Evolutionary conservation across 2,113 vertebrate genomes (phyloP), one percentile per base, ranked within the genome.

Genomic region (Agapornis roseicollis): DNA sequence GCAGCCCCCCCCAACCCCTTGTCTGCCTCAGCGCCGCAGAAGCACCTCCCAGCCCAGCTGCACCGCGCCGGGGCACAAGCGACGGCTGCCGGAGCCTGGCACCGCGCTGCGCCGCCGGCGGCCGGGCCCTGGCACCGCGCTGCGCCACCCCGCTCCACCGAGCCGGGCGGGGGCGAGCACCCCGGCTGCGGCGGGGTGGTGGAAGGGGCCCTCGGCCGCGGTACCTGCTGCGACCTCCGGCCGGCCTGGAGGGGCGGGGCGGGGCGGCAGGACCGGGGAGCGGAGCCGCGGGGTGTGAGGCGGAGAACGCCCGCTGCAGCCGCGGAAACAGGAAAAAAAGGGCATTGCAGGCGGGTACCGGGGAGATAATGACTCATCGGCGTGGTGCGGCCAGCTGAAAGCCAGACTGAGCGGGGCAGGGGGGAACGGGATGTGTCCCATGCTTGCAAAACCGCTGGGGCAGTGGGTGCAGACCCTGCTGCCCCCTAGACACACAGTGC

Each of bases 1-100:
- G 49, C 41, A 56, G 41, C 3, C 10, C 11, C 31, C 10, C 80
- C 14, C 60, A 2, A 2, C 20, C 16, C 44, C 12, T 13, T 2
- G 10, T 31, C 42, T 25, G 52, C 42, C 11, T 31, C 39, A 13
- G 50, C 24, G n/a, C 49, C 9, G 19, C 55, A 35, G 53, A 80
- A 28, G 41, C 80, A 2, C 85, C 88, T 58, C 61, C 90, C 90
- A 76, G 66, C 56, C 28, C 96, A 95, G 96, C 90, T 96, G 95
- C 73, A 4, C 18, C 2, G 13, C 16, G 20, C 15, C 0, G 2
- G 27, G 22, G 7, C 11, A 35, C 31, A 6, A 10, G 42, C 10
- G 8, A 10, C 15, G 39, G 42, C 50, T 23, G 50, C 80, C 6
- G 60, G 69, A 39, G 94, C 85, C 92, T 93, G 94, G 95, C 78